These are phyloP conservation scores for Neogobius melanostomus DNA, from an alignment of 2,113 vertebrate species.

Conservation along the genomic window DNA sequence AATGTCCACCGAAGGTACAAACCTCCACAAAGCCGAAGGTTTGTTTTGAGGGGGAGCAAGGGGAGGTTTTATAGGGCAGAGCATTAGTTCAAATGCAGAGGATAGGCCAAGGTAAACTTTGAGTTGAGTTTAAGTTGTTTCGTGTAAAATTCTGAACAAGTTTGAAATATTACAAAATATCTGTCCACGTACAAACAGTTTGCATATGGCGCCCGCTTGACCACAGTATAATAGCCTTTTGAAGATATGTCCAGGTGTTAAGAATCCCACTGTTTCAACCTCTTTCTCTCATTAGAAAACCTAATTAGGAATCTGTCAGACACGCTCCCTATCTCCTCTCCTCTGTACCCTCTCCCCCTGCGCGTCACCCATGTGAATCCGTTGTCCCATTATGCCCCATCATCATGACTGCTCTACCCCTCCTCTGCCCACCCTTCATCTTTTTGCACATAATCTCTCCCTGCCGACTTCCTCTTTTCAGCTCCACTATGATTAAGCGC, in stretches of 20 bases:
- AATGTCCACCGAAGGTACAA: no score
- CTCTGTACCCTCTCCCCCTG: conserved; percentile 1
- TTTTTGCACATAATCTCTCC: not conserved
- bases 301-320: conserved; percentile 53
- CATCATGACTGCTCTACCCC: conserved; percentile 29
- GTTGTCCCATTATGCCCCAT: conserved; percentile 51
- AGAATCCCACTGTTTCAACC: not conserved
- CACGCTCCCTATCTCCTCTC: not conserved
- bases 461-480: conserved; percentile 32
- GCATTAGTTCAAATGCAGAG: no score
- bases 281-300: conserved; percentile 32
- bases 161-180: not conserved
- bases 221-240: not conserved
- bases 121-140: not conserved
- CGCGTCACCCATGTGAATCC: conserved; percentile 35
- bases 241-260: conserved; percentile 8
- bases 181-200: not conserved
- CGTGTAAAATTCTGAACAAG: not conserved
- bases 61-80: no score
- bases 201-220: not conserved
- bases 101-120: no score
- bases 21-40: no score
- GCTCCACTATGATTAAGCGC: conserved; percentile 55
- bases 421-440: not conserved
- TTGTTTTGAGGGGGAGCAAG: no score